Base-by-base conservation (phyloP, 1,140 invertebrate species). In the Drosophila pseudoananassae region DNA sequence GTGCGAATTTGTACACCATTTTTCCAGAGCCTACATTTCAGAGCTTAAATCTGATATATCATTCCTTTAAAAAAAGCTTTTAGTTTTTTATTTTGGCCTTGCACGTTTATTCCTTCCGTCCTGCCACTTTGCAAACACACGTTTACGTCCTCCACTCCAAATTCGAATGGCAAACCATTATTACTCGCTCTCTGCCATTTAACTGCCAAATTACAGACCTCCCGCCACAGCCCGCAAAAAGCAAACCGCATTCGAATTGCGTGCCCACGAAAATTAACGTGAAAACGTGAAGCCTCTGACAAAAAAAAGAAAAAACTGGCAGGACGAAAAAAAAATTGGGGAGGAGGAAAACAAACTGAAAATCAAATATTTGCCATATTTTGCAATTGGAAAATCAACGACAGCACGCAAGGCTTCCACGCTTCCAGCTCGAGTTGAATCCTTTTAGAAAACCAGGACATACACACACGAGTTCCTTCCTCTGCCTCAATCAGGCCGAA, bases 351-450 rank as follows among this genome's bases (percentile, higher is more conserved):
- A 61, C 61, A 68, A 70, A 75, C 53, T 56, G 68, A 68, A 78
- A 76, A 63, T 63, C 77, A 79, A 79, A 79, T 74, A 79, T 80
- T 80, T 71, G 78, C 70, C 70, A 78, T 74, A 68, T 78, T 79
- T 59, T 58, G 69, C 63, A 80, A 56, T 60, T 66, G 46, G 63
- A 81, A 81, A 81, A 81, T 81, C 72, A 81, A 76, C 72, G 71
- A 76, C 60, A 60, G 55, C 76, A 81, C 73, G 78, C 78, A 58
- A 79, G 65, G 65, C 60, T 55, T n/a, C 10, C 0, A 12, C 40
- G 38, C n/a, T 40, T 9, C 14, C 40, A 43, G 43, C 43, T 46
- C 43, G 23, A 53, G 50, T 47, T 29, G 25, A 46, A 65, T 66
- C 65, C 50, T 69, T 68, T 68, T 47, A 47, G 63, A 25, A 68